phyloP scores from a whole-genome alignment of 1,140 invertebrate species.

The Artemia franciscana region DNA sequence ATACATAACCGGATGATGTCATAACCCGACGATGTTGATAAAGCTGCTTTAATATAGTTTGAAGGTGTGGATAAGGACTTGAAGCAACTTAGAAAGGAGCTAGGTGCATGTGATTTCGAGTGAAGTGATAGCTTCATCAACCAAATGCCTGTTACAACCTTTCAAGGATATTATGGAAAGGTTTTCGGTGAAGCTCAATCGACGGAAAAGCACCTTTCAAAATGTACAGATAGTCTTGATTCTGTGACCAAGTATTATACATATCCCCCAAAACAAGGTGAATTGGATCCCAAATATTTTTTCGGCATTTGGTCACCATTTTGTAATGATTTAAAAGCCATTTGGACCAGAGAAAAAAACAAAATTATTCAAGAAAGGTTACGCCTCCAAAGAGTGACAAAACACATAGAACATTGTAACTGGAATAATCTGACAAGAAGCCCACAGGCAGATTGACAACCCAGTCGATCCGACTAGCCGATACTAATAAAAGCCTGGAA shows the following conservation, averaged over 20 bases:
- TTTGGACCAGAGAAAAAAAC: conserved; percentile 82
- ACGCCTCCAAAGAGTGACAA: no score
- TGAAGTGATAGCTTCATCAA: conserved; percentile 39
- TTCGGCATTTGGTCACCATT: conserved; percentile 70
- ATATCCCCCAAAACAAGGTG: conserved; percentile 52
- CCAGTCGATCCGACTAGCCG: no score
- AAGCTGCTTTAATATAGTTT: conserved; percentile 60
- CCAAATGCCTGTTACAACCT: conserved; percentile 42
- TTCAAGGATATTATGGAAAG: conserved; percentile 70
- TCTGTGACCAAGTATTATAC: conserved; percentile 65
- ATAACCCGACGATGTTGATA: conserved; percentile 65
- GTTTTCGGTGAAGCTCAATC: conserved; percentile 31
- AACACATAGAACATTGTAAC: no score
- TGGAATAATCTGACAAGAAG: no score
- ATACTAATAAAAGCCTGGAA: no score
- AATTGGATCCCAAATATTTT: conserved; percentile 57
- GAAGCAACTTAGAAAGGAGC: conserved; percentile 34
- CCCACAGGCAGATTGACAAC: no score
- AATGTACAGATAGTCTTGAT: conserved; percentile 33
- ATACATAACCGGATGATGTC: conserved; percentile 57
- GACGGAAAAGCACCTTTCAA: not conserved
- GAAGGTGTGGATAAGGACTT: conserved; percentile 55
- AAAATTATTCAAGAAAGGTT: conserved; percentile 57
- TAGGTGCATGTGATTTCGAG: no score
- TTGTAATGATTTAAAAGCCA: conserved; percentile 80